phyloP scores from a whole-genome alignment of 1,140 invertebrate genomes.

The Lordiphosa stackelbergi region DNA sequence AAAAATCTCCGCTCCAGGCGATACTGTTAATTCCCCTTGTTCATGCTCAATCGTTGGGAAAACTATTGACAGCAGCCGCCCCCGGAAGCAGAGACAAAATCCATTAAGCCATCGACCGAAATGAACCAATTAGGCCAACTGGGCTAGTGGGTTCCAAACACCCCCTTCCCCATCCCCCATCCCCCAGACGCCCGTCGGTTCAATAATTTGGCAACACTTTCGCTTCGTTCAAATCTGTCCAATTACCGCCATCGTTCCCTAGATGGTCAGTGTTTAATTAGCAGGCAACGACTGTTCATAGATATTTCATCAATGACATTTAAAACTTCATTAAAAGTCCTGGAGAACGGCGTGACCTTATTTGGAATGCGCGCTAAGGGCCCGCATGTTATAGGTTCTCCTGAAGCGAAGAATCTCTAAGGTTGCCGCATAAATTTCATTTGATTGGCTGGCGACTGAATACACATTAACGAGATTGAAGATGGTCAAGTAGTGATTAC shows the following conservation, averaged over 20 bases:
- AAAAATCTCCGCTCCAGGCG: constrained; percentile 44
- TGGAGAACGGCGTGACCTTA: constrained; percentile 65
- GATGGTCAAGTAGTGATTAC: constrained; percentile 28
- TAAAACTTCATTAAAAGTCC: constrained; percentile 76
- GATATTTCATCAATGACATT: constrained; percentile 75
- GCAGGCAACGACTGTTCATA: constrained; percentile 44
- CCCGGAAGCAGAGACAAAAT: constrained; percentile 59
- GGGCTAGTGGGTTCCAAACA: constrained; percentile 37
- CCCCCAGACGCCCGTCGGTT: not conserved
- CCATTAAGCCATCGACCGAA: constrained; percentile 59
- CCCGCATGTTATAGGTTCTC: too few relatives aligned
- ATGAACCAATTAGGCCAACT: constrained; percentile 54
- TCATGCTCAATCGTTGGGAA: constrained; percentile 49
- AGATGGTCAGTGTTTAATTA: constrained; percentile 68
- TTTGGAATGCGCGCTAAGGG: constrained; percentile 32
- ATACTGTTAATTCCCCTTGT: constrained; percentile 47
- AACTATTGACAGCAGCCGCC: constrained; percentile 15
- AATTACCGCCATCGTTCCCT: constrained; percentile 49
- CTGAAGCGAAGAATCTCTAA: constrained; percentile 38
- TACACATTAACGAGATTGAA: constrained; percentile 53
- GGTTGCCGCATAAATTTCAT: constrained; percentile 67
- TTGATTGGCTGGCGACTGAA: constrained; percentile 43
- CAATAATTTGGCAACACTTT: constrained; percentile 49
- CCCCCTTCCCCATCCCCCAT: constrained; percentile 9
- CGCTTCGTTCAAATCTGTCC: constrained; percentile 56